These are phyloP conservation scores for Caenorhabditis sp. DNA, from an alignment of 2,888 invertebrate species.

Conservation along the genomic window DNA sequence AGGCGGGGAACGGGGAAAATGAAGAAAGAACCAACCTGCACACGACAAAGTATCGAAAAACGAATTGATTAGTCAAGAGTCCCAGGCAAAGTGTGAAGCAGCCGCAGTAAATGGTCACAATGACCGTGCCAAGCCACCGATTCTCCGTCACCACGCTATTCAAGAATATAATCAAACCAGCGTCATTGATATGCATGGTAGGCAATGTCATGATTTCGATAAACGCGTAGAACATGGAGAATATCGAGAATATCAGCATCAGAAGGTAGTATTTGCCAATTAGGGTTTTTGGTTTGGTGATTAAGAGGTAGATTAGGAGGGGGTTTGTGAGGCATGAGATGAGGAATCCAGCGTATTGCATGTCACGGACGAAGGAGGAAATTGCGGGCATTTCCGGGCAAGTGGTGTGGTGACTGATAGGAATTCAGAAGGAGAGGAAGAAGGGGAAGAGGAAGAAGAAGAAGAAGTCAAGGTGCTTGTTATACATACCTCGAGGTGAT, in stretches of 20 bases:
- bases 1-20: too few relatives aligned
- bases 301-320: not conserved
- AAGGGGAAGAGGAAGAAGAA: too few relatives aligned
- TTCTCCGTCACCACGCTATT: not conserved
- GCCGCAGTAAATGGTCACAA: not conserved
- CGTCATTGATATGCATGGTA: constrained; percentile 1
- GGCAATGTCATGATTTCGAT: not conserved
- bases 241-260: not conserved
- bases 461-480: too few relatives aligned
- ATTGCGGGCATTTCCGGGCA: too few relatives aligned
- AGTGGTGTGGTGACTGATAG: too few relatives aligned
- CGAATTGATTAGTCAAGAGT: not conserved
- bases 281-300: not conserved
- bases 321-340: not conserved
- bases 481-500: too few relatives aligned
- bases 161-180: not conserved
- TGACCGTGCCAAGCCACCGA: not conserved
- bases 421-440: too few relatives aligned
- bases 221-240: not conserved
- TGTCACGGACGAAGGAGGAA: not conserved
- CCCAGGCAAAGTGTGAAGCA: not conserved
- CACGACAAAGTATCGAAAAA: not conserved
- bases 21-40: not conserved
- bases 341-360: not conserved
- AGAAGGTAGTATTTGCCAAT: not conserved